These are phyloP conservation scores for Anoplophora glabripennis DNA, from an alignment of 1,140 invertebrate genomes.

Conservation along the genomic window DNA sequence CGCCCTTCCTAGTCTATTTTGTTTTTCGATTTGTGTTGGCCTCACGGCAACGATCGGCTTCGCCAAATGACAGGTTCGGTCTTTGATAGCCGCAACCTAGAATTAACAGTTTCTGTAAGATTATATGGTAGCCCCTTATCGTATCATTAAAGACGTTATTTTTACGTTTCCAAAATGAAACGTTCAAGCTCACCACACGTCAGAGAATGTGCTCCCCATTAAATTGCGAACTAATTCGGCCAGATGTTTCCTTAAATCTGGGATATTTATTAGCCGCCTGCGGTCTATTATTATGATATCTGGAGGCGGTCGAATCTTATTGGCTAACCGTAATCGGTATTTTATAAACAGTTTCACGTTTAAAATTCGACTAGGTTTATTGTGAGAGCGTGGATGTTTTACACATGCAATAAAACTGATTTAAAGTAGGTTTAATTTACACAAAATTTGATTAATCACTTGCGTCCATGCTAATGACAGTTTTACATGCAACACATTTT, in stretches of 20 bases:
- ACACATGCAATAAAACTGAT: no score
- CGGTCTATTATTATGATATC: constrained; percentile 10
- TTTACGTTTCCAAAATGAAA: constrained; percentile 23
- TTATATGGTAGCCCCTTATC: constrained; percentile 19
- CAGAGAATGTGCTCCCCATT: constrained; percentile 12
- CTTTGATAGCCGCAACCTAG: constrained; percentile 14
- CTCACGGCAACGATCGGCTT: background rate
- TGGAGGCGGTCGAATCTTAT: constrained; percentile 11
- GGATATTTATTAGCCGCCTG: constrained; percentile 13
- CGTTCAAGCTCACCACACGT: constrained; percentile 20
- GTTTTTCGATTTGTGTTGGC: no score
- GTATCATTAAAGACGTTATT: constrained; percentile 16
- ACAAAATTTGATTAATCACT: no score
- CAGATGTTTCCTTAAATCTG: constrained; percentile 15
- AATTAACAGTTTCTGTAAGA: constrained; percentile 23
- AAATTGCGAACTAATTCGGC: constrained; percentile 9
- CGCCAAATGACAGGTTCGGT: constrained; percentile 19
- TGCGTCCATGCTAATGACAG: no score
- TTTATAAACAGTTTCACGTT: no score
- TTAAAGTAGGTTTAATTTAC: no score
- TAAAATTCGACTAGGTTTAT: no score
- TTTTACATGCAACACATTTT: no score
- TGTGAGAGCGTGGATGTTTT: no score
- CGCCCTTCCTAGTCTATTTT: no score
- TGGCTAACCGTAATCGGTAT: background rate